A percentile compares a stretch with the other conserved stretches of the same genome.
These are phyloP conservation scores for Heterohyrax brucei DNA, from an alignment of 2,797 vertebrate species.

Conservation along the genomic window DNA sequence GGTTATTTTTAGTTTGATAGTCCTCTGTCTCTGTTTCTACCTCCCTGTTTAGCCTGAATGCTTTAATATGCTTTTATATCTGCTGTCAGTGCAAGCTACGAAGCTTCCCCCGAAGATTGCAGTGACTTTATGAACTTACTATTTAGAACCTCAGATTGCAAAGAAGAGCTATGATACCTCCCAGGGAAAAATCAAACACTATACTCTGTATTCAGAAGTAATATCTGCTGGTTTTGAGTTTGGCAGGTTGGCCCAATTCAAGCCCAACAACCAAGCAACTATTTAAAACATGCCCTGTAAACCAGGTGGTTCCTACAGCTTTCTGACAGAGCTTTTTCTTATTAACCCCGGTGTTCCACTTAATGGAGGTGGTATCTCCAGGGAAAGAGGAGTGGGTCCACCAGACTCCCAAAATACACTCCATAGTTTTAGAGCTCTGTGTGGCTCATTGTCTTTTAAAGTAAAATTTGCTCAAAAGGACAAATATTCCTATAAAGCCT, in stretches of 20 bases:
- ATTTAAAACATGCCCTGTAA: background rate
- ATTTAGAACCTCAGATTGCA: background rate
- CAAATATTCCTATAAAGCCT: background rate
- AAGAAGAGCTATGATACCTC: background rate
- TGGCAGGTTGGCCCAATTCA: background rate
- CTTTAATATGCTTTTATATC: background rate
- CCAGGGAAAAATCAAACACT: background rate
- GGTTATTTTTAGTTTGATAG: background rate
- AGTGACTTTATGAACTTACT: background rate
- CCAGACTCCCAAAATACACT: background rate
- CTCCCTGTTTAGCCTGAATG: background rate
- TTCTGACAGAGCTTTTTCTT: background rate
- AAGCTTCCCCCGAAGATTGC: background rate
- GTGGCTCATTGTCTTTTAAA: background rate
- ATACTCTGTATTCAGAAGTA: background rate
- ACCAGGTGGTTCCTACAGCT: background rate
- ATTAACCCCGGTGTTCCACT: background rate
- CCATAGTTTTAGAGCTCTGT: background rate
- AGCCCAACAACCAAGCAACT: background rate
- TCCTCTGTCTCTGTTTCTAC: slow-evolving; percentile 27
- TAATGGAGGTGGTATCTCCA: background rate
- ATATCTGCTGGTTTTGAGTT: background rate
- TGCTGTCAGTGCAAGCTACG: background rate
- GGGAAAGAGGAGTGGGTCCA: background rate
- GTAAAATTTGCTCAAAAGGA: slow-evolving; percentile 11